Evolutionary conservation across 2,113 vertebrate species (phyloP).

Genomic region (Microcebus jonahi): DNA sequence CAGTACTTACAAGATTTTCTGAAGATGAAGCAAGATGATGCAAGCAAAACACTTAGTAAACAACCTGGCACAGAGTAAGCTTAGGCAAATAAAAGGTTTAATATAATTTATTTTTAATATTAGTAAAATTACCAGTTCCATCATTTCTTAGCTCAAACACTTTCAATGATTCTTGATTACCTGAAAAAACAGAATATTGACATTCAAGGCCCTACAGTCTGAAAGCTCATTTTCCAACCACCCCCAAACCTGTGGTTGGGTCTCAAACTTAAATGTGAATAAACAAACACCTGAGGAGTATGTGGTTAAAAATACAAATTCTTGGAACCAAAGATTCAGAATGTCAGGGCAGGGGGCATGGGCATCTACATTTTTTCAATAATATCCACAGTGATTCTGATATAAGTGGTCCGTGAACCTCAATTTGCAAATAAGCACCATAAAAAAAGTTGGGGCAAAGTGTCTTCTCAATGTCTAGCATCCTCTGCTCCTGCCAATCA

Average conservation of each 20-base stretch:
- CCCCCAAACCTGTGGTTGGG: neutral
- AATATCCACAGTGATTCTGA: neutral
- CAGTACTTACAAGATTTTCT: neutral
- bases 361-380: neutral
- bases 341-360: neutral
- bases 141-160: slow-evolving; percentile 17
- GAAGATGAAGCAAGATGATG: neutral
- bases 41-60: neutral
- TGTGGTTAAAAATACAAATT: neutral
- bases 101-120: neutral
- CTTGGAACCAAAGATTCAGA: neutral
- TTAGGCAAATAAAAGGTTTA: neutral
- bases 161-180: neutral
- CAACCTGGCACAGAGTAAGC: neutral
- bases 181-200: neutral
- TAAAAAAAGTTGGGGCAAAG: neutral
- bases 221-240: neutral
- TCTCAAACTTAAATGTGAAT: neutral
- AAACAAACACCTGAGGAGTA: neutral
- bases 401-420: neutral
- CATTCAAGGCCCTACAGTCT: neutral
- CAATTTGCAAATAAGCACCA: neutral
- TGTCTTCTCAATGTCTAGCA: neutral
- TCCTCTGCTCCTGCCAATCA: neutral
- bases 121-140: neutral